These are phyloP conservation scores for Octodonta nipae DNA, from an alignment of 2,888 invertebrate species.

Conservation along the genomic window DNA sequence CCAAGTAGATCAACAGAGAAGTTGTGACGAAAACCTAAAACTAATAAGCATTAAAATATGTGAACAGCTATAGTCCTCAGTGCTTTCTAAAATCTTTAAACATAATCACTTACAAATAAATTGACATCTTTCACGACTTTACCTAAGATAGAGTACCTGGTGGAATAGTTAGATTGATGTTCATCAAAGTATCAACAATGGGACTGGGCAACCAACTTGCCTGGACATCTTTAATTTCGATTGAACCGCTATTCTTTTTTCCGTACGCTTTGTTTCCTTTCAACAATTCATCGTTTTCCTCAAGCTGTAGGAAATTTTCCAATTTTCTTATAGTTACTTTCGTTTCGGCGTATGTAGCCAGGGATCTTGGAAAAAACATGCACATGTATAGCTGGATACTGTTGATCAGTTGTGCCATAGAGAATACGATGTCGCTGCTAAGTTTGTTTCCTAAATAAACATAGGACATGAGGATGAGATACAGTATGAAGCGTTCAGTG, in stretches of 20 bases:
- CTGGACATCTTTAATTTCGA: slow-evolving; percentile 15
- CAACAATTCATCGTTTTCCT: slow-evolving; percentile 17
- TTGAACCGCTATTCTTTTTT: slow-evolving; percentile 20
- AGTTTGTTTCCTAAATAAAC: slow-evolving; percentile 47
- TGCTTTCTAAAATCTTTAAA: too few relatives aligned
- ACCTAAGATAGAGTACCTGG: too few relatives aligned
- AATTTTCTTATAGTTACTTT: slow-evolving; percentile 21
- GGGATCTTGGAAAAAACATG: slow-evolving; percentile 20
- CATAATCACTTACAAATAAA: too few relatives aligned
- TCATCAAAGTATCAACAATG: slow-evolving; percentile 19
- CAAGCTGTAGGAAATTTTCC: slow-evolving; percentile 21
- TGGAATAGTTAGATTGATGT: too few relatives aligned
- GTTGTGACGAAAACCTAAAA: too few relatives aligned
- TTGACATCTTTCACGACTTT: too few relatives aligned
- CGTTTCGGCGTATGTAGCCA: slow-evolving; percentile 21
- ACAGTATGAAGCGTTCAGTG: slow-evolving; percentile 71
- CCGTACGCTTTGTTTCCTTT: slow-evolving; percentile 12
- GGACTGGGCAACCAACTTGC: slow-evolving; percentile 24
- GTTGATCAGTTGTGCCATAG: slow-evolving; percentile 65
- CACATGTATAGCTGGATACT: slow-evolving; percentile 39
- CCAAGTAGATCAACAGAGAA: too few relatives aligned
- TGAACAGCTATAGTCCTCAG: too few relatives aligned
- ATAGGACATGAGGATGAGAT: slow-evolving; percentile 65
- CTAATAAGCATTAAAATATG: too few relatives aligned
- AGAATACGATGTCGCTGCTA: slow-evolving; percentile 53